A percentile compares a stretch with the other conserved stretches of the same genome.
These are phyloP conservation scores for Nowickia ferox DNA, from an alignment of 2,888 invertebrate genomes.

Conservation along the genomic window DNA sequence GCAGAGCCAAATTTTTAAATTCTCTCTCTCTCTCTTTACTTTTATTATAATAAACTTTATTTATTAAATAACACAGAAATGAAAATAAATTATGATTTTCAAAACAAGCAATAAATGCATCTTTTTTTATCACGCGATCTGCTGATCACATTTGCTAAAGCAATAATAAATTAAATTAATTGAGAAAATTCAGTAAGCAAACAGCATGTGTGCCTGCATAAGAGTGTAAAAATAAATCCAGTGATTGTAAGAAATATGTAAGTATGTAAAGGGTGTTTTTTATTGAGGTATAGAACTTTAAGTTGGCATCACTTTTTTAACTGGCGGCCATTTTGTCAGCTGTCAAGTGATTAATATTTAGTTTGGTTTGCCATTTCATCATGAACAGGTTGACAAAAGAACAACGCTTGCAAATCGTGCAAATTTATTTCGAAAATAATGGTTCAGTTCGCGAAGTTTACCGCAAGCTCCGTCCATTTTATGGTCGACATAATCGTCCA, in stretches of 20 bases:
- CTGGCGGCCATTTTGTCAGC: too few relatives aligned
- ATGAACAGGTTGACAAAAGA: too few relatives aligned
- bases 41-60: background rate
- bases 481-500: too few relatives aligned
- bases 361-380: too few relatives aligned
- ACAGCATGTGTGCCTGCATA: background rate
- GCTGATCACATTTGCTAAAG: background rate
- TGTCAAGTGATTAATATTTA: too few relatives aligned
- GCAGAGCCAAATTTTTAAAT: background rate
- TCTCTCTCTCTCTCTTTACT: background rate
- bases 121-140: conserved; percentile 7
- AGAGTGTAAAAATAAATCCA: background rate
- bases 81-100: background rate
- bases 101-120: background rate
- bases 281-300: too few relatives aligned
- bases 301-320: too few relatives aligned
- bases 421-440: too few relatives aligned
- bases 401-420: too few relatives aligned
- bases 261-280: too few relatives aligned
- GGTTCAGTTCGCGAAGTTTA: too few relatives aligned
- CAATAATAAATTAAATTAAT: conserved; percentile 6
- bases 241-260: background rate
- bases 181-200: conserved; percentile 5
- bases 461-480: too few relatives aligned
- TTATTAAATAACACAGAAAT: background rate